A percentile compares a stretch with the other conserved stretches of the same genome.
phyloP scores from a whole-genome alignment of 2,113 vertebrate species.

The Nestor notabilis region DNA sequence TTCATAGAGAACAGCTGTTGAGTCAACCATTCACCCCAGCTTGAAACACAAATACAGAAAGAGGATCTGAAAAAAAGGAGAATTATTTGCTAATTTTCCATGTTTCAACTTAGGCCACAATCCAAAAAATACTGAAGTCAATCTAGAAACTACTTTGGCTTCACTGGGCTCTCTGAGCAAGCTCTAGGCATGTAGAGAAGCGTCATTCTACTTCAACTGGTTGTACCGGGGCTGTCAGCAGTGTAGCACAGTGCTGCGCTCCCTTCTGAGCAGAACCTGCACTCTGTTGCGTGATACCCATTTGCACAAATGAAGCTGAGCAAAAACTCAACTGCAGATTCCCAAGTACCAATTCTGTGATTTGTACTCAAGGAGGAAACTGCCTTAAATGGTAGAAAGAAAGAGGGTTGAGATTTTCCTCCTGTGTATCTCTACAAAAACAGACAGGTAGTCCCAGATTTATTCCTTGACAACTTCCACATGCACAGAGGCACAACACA shows the following conservation, averaged over 20 bases:
- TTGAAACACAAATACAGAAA: background rate
- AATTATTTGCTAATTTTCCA: background rate
- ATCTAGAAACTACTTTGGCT: background rate
- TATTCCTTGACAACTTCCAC: background rate
- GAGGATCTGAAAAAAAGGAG: background rate
- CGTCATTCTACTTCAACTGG: background rate
- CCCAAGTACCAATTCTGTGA: background rate
- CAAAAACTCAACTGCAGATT: background rate
- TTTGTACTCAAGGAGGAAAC: background rate
- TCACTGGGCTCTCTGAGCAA: background rate
- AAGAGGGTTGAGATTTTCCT: background rate
- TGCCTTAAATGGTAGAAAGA: background rate
- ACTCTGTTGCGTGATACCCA: rapidly evolving
- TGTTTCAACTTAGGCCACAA: background rate
- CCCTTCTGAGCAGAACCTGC: background rate
- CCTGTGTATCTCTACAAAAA: background rate
- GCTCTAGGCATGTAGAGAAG: background rate
- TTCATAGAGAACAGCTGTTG: rapidly evolving
- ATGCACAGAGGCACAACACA: background rate
- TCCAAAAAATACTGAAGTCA: background rate
- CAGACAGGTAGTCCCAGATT: background rate
- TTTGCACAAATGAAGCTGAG: background rate
- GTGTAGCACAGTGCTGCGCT: rapidly evolving
- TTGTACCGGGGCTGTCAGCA: rapidly evolving
- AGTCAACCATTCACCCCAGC: background rate